These are phyloP conservation scores for Cantharis rufa DNA, from an alignment of 2,888 invertebrate genomes.

Conservation along the genomic window DNA sequence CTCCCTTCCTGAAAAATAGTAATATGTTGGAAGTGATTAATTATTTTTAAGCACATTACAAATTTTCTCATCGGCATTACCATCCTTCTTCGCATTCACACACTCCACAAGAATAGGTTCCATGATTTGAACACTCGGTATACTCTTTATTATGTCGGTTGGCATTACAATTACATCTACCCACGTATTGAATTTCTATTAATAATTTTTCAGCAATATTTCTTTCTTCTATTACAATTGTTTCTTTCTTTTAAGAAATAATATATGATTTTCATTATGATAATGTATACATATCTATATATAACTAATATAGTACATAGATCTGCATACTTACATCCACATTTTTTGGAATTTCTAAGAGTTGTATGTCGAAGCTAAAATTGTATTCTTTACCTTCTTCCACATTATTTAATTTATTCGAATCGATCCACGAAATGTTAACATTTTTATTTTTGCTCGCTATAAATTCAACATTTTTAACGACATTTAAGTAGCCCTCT, in stretches of 20 bases:
- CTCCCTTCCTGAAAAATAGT: conserved; percentile 58
- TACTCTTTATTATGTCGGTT: conserved; percentile 65
- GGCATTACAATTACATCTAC: conserved; percentile 62
- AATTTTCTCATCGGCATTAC: conserved; percentile 24
- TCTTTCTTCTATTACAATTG: conserved; percentile 73
- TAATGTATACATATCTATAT: background rate
- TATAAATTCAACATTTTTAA: conserved; percentile 66
- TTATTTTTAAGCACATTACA: background rate
- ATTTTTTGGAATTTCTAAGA: conserved; percentile 62
- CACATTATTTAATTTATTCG: conserved; percentile 62
- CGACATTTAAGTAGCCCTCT: conserved; percentile 77
- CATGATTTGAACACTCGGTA: conserved; percentile 53
- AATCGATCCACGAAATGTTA: conserved; percentile 57
- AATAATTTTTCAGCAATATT: conserved; percentile 72
- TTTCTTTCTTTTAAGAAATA: conserved; percentile 49
- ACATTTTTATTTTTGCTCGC: conserved; percentile 66
- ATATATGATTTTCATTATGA: background rate
- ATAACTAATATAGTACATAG: no score
- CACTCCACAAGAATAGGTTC: conserved; percentile 57
- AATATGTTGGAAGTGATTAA: background rate
- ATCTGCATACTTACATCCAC: conserved; percentile 44
- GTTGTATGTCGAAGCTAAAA: conserved; percentile 66
- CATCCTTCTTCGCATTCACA: conserved; percentile 38
- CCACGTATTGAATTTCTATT: conserved; percentile 66
- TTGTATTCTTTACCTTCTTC: conserved; percentile 66